Conservation (phyloP, 2,113 vertebrate genomes). For the Pionites leucogaster region DNA sequence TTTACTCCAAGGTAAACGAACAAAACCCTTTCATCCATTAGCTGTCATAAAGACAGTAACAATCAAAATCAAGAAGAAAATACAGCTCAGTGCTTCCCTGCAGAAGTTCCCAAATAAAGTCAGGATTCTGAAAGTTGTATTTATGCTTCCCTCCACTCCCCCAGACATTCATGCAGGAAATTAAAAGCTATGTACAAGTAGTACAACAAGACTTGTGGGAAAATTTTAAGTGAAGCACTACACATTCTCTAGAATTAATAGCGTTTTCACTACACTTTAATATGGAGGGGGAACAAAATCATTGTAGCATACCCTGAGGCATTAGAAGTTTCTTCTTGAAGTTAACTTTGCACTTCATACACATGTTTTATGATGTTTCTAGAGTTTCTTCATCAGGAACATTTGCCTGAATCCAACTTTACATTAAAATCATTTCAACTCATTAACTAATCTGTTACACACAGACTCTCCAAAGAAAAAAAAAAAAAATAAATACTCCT, state of each 20-base stretch:
- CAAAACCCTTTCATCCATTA: neutral
- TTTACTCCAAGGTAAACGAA: neutral
- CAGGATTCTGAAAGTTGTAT: neutral
- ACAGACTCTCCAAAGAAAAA: rapidly evolving
- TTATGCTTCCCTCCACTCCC: neutral
- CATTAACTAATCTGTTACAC: neutral
- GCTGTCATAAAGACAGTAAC: neutral
- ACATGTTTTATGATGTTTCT: neutral
- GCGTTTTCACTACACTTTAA: neutral
- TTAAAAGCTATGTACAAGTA: neutral
- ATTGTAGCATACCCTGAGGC: neutral
- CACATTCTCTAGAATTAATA: neutral
- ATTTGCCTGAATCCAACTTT: neutral
- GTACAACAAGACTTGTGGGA: neutral
- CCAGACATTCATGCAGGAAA: neutral
- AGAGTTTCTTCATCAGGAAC: neutral
- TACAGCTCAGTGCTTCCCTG: neutral
- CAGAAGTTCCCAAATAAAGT: neutral
- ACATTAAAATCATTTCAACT: neutral
- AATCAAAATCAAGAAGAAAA: neutral
- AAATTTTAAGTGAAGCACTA: neutral
- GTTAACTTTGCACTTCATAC: neutral
- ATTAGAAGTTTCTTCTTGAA: neutral
- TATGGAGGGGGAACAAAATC: neutral
- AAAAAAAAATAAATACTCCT: neutral